Base-by-base conservation (phyloP, 1,140 invertebrate species). In the Drosophila teissieri region DNA sequence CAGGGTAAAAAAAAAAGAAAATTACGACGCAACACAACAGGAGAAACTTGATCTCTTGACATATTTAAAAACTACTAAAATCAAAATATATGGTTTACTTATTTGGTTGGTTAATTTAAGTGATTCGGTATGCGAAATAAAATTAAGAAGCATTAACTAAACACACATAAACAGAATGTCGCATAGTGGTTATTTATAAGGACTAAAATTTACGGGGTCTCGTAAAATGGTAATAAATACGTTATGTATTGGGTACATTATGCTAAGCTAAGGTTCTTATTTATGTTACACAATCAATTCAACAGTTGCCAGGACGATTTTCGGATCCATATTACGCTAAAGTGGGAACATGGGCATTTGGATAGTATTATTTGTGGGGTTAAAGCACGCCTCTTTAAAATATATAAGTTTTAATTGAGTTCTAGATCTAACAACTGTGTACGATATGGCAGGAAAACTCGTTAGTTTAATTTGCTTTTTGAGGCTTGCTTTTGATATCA, bases 141-240 rank as follows among this genome's bases (percentile, higher is more conserved):
- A 51, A 65, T 69, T 44, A 83, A 53, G 72, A 83, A 83, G 80
- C 80, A 55, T 55, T 37, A 84, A 84, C 48, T 56, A 82, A 69
- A 84, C 54, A 75, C 45, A 78, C 31, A 78, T 39, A 68, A 82
- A 68, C 34, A 49, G 17, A 19, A 69, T 55, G 36, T 40, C 4
- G 64, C 48, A 69, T 55, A 31, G 34, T 37, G 39, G 40, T 53
- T 58, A 69, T 34, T 27, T 55, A 54, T 58, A 75, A 52, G 19
- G 42, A 17, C 76, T 79, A 79, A 31, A 36, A 51, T 36, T 58
- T 82, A 82, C 70, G 42, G 54, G 69, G 52, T 56, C 72, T 81
- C 31, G 37, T 34, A 54, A 46, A 78, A 55, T 78, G 17, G 37
- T 55, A 46, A 52, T 53, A 42, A 55, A 53, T 73, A 62, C 40